Base-by-base conservation (phyloP, 2,797 vertebrate genomes). In the Sciurus carolinensis region DNA sequence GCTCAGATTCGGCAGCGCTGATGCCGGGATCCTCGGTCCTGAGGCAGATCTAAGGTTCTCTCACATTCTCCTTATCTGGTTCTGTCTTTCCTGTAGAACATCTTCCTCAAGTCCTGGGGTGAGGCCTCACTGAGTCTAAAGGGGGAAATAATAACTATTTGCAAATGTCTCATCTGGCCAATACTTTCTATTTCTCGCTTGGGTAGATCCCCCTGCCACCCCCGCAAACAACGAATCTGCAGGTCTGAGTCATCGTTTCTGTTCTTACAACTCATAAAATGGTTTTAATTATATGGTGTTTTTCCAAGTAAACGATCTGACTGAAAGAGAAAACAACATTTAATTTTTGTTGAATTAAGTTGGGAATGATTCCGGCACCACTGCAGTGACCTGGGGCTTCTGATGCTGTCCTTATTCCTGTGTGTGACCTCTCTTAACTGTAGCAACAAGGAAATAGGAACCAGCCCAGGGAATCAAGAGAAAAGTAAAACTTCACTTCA, bases 101-200 rank as follows among this genome's bases (percentile, higher is more conserved):
- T 44, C 33, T 95, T 93, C 33, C 18, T 33, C 17, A 20, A 81
- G 26, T 71, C 50, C 42, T 79, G 57, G 66, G 7, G 3, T 80
- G 50, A 69, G 39, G 17, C 39, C 76, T 89, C 7, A 0, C 8
- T 81, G 57, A 72, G 47, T 85, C 30, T 90, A 66, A 79, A 52
- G 30, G 26, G 9, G 9, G 94, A 97, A 96, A 96, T 72, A 75
- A 95, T 96, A 95, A 66, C 36, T 92, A 52, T 84, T 95, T 95
- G 96, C 66, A 75, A 97, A 88, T 54, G 28, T 75, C 87, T 95
- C 79, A 93, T 92, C 80, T 42, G 80, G 96, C 76, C 92, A 87
- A 44, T 93, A 97, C 84, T 95, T 98, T 97, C 95, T 97, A 89
- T 97, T 97, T 97, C 98, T 98, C 66, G 54, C 98, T 97, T 95